These are phyloP conservation scores for Vanessa cardui DNA, from an alignment of 2,888 invertebrate species.

Conservation along the genomic window DNA sequence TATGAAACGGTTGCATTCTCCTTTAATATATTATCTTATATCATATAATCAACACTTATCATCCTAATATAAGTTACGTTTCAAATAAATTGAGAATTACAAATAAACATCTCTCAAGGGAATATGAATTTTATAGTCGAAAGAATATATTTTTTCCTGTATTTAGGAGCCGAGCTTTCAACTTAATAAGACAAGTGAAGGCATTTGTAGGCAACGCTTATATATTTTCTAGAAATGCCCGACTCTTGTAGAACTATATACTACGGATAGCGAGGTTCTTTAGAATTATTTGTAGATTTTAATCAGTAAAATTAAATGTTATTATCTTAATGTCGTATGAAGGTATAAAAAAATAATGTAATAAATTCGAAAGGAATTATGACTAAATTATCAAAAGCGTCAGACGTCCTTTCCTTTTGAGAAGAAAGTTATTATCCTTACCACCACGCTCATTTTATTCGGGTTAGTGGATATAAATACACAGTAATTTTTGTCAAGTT, in stretches of 20 bases:
- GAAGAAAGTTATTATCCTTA: too few species aligned
- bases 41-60: not conserved
- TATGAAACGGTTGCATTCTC: too few species aligned
- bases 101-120: slow-evolving; percentile 39
- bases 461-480: not conserved
- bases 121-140: slow-evolving; percentile 43
- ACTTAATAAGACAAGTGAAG: slow-evolving; percentile 55
- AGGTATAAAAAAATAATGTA: too few species aligned
- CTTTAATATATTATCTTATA: too few species aligned
- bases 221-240: slow-evolving; percentile 16
- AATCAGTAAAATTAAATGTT: too few species aligned
- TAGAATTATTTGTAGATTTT: too few species aligned
- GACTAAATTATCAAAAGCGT: too few species aligned
- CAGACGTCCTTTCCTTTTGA: not conserved
- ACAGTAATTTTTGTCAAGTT: not conserved
- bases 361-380: too few species aligned
- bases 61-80: slow-evolving; percentile 18
- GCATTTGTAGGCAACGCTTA: slow-evolving; percentile 44
- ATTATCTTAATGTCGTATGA: too few species aligned
- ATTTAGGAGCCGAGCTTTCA: slow-evolving; percentile 54
- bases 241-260: not conserved
- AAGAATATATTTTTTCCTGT: slow-evolving; percentile 42
- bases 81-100: slow-evolving; percentile 25
- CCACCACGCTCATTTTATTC: too few species aligned
- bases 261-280: not conserved